Percentiles rank a stretch among this genome's conserved stretches.
Evolutionary conservation across 2,797 vertebrate species (phyloP).

Genomic region (Notoglanidium macrostoma): DNA sequence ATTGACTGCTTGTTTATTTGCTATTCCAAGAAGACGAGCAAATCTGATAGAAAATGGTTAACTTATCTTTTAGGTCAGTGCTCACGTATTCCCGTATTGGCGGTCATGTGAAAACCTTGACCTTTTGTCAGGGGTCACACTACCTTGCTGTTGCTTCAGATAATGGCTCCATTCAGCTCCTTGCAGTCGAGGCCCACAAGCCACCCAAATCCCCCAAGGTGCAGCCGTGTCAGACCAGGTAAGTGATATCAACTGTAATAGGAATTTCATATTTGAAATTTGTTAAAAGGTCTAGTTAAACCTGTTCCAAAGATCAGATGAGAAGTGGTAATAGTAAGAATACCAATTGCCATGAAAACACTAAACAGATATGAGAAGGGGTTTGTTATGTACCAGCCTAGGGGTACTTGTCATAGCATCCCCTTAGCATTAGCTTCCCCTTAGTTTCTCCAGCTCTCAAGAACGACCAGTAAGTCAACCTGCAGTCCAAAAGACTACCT

Average conservation of each 20-base stretch:
- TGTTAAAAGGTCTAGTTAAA: not conserved
- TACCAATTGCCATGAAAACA: too few species aligned
- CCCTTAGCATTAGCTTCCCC: too few species aligned
- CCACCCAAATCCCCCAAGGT: slow-evolving; percentile 96
- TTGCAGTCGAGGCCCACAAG: slow-evolving; percentile 91
- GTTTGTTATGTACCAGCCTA: too few species aligned
- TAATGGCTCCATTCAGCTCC: slow-evolving; percentile 91
- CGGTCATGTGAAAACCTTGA: slow-evolving; percentile 89
- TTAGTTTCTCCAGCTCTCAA: too few species aligned
- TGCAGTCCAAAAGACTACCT: too few species aligned
- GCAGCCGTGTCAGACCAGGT: slow-evolving; percentile 93
- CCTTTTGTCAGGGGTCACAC: slow-evolving; percentile 96
- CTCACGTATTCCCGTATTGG: slow-evolving; percentile 91
- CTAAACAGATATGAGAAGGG: not conserved
- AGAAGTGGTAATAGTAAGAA: not conserved
- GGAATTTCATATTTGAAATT: not conserved
- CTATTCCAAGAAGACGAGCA: not conserved
- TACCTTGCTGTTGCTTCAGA: slow-evolving; percentile 93
- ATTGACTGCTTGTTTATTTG: not conserved
- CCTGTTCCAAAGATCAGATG: not conserved
- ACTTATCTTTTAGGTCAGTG: slow-evolving; percentile 81
- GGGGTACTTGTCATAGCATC: too few species aligned
- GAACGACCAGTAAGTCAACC: too few species aligned
- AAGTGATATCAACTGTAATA: slow-evolving; percentile 2
- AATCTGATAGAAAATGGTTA: not conserved